Evolutionary conservation across 1,140 invertebrate genomes (phyloP).

Genomic region (Leptonema lineaticorne): DNA sequence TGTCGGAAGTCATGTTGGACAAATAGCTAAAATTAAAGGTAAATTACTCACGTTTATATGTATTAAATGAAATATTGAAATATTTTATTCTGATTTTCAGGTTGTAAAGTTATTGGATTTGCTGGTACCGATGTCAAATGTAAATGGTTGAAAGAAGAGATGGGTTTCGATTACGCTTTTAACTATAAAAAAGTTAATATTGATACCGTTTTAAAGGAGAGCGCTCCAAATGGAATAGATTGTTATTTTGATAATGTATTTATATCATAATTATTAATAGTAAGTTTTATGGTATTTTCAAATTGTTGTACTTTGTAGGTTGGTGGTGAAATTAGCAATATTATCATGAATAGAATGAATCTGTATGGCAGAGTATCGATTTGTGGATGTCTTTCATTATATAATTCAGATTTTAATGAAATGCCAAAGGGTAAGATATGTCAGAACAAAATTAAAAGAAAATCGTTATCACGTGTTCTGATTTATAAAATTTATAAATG

Average conservation of each 20-base stretch:
- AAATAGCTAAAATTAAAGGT: slow-evolving; percentile 70
- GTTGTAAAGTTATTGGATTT: slow-evolving; percentile 70
- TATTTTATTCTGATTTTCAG: slow-evolving; percentile 43
- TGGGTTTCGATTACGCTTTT: slow-evolving; percentile 67
- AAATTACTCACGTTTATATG: background rate
- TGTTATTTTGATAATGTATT: slow-evolving; percentile 72
- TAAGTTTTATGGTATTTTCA: background rate
- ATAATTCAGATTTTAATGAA: slow-evolving; percentile 52
- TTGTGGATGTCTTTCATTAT: slow-evolving; percentile 63
- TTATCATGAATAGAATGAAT: slow-evolving; percentile 62
- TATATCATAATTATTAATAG: background rate
- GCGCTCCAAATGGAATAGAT: slow-evolving; percentile 65
- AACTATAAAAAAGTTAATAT: slow-evolving; percentile 71
- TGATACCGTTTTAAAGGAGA: slow-evolving; percentile 55
- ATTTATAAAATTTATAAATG: slow-evolving; percentile 4
- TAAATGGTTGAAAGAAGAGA: slow-evolving; percentile 63
- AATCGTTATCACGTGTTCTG: no score
- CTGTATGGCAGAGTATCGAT: slow-evolving; percentile 59
- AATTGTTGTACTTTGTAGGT: slow-evolving; percentile 48
- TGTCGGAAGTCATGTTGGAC: slow-evolving; percentile 71
- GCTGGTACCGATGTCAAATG: slow-evolving; percentile 70
- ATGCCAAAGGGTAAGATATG: slow-evolving; percentile 45
- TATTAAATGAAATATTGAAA: background rate
- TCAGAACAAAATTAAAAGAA: background rate
- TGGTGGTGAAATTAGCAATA: slow-evolving; percentile 62